A percentile compares a stretch with the other conserved stretches of the same genome.
phyloP scores from a whole-genome alignment of 2,113 vertebrate species.

The Machaerirhynchus nigripectus region DNA sequence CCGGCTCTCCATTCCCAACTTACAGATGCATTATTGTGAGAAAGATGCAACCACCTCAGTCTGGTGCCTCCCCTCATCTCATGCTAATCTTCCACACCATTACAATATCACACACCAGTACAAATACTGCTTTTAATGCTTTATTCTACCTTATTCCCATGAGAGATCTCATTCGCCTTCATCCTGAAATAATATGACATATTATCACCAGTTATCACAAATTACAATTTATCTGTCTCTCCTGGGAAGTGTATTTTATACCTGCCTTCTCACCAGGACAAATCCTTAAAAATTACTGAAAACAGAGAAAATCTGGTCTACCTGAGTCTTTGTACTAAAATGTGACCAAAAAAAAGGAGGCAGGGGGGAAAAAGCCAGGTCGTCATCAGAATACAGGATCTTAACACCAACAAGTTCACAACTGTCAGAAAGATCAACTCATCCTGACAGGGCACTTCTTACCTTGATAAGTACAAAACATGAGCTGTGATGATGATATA shows the following conservation, averaged over 20 bases:
- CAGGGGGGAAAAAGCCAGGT: accelerated
- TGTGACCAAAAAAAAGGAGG: not conserved
- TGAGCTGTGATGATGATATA: not conserved
- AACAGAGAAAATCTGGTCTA: not conserved
- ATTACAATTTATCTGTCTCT: not conserved
- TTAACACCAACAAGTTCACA: not conserved
- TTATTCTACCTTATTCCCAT: not conserved
- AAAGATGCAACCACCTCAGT: not conserved
- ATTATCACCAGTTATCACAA: not conserved
- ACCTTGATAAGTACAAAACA: not conserved
- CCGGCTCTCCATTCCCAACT: not conserved
- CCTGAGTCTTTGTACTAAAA: not conserved
- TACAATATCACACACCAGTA: not conserved
- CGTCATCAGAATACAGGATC: not conserved
- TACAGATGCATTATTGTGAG: not conserved
- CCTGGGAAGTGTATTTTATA: not conserved
- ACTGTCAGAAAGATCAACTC: not conserved
- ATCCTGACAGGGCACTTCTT: not conserved
- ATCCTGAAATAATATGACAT: not conserved
- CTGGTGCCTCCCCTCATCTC: not conserved
- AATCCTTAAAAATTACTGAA: not conserved
- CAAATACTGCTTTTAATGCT: not conserved
- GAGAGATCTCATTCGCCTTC: not conserved
- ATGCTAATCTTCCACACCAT: not conserved
- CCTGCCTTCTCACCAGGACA: not conserved